A percentile compares a stretch with the other conserved stretches of the same genome.
phyloP scores from a whole-genome alignment of 2,888 invertebrate genomes.

The Elmis aenea region DNA sequence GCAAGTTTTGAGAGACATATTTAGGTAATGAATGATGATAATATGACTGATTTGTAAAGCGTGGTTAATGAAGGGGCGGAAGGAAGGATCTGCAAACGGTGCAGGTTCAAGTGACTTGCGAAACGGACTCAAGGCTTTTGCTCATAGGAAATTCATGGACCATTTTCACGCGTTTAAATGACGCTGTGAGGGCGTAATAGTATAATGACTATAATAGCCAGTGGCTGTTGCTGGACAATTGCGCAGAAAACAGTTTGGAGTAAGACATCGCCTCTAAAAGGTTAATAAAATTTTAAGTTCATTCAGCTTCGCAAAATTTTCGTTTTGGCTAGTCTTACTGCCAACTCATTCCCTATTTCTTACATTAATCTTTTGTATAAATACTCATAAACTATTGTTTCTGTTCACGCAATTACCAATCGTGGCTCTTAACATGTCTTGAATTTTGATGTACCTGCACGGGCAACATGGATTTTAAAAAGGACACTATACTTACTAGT shows the following conservation, averaged over 20 bases:
- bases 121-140: conserved; percentile 38
- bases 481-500: conserved; percentile 27
- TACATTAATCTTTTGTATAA: not conserved
- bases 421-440: not conserved
- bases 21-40: too few relatives aligned
- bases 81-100: too few relatives aligned
- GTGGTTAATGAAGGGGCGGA: too few relatives aligned
- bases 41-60: too few relatives aligned
- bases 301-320: conserved; percentile 9
- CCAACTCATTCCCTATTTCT: conserved; percentile 1
- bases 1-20: too few relatives aligned
- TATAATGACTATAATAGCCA: conserved; percentile 47
- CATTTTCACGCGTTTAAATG: conserved; percentile 46
- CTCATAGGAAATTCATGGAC: conserved; percentile 42
- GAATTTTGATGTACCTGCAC: conserved; percentile 35
- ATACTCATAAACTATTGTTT: not conserved
- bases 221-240: conserved; percentile 46
- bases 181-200: conserved; percentile 47
- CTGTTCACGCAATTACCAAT: not conserved
- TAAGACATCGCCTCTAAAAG: conserved; percentile 40
- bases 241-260: conserved; percentile 45
- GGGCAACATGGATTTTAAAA: conserved; percentile 35
- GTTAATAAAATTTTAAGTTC: conserved; percentile 31
- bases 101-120: too few relatives aligned
- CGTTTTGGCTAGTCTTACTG: conserved; percentile 5